These are phyloP conservation scores for Calyptomena viridis DNA, from an alignment of 2,113 vertebrate genomes.

Conservation along the genomic window DNA sequence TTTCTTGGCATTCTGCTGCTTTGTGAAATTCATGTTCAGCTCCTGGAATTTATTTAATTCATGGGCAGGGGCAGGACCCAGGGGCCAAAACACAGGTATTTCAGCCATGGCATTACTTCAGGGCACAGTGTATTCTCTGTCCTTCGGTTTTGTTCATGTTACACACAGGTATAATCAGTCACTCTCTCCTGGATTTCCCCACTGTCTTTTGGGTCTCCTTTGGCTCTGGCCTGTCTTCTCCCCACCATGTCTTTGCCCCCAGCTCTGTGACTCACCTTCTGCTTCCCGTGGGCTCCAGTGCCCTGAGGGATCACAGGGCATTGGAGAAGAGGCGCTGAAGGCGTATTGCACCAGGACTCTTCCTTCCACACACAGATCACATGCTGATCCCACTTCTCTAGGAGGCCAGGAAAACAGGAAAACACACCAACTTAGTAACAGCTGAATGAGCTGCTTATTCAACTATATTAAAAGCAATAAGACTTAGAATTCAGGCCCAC, in stretches of 20 bases:
- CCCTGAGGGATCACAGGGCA: conserved; percentile 91
- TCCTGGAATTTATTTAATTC: conserved; percentile 63
- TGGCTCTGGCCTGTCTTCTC: not conserved
- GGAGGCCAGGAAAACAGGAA: conserved; percentile 89
- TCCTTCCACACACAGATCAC: conserved; percentile 92
- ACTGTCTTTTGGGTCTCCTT: conserved; percentile 36
- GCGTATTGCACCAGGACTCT: conserved; percentile 90
- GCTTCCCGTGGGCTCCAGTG: conserved; percentile 98
- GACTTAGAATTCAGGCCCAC: not conserved
- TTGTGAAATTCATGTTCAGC: conserved; percentile 73
- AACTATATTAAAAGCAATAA: conserved; percentile 24
- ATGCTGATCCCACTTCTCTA: conserved; percentile 99
- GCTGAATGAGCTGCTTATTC: conserved; percentile 51
- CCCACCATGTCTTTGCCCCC: not conserved
- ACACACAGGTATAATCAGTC: not conserved
- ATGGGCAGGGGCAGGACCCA: conserved; percentile 29
- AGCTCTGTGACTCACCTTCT: conserved; percentile 82
- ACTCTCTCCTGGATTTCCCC: conserved; percentile 14
- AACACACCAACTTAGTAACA: conserved; percentile 91
- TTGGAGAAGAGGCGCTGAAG: conserved; percentile 91
- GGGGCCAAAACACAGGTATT: not conserved
- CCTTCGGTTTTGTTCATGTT: not conserved
- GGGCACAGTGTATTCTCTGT: not conserved
- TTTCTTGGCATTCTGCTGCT: conserved; percentile 70
- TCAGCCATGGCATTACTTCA: not conserved